Base-by-base conservation (phyloP, 2,113 vertebrate genomes). In the Dolichotis patagonum region DNA sequence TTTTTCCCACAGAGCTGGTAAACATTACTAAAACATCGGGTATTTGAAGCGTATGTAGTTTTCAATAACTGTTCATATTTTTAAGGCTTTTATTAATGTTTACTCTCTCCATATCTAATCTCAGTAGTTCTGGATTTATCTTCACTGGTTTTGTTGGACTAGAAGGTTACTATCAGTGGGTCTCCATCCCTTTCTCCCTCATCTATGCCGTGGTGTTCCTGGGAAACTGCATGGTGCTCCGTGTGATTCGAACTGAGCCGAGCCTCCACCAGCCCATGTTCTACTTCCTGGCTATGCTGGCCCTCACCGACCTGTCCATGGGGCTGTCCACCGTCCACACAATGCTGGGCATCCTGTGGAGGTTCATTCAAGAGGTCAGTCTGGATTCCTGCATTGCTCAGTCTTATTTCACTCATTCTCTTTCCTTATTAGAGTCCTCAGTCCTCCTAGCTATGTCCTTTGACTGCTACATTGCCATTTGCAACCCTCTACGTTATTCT, bases 161-260 rank as follows among this genome's bases (percentile, higher is more conserved):
- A 16, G 96, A 98, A 73, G 22, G 35, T 52, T 9, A 97, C 30
- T 98, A 97, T 71, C 43, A 2, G 62, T 97, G 97, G 97, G 63
- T 98, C 73, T 97, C 97, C 43, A 71, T 98, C n/a, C 97, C 97
- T 2, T 96, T 98, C 88, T 97, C 71, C 38, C 22, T 49, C 60
- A 75, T 96, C 80, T 98, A 97, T 80, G 43, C 67, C 0, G 0
- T 85, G 26, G 88, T 69, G 67, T 38, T 69, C 67, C 67, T 69
- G 67, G 67, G 67, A n/a, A 69, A 69, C 17, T 69, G 67, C 35
- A 69, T 38, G 67, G n/a, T 69, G 17, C 35, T 69, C 35, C 67
- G 38, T n/a, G 35, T 69, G 2, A 38, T 69, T 19, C 16, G 67
- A 69, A 69, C 67, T 69, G 67, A 69, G 67, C 67, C 67, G 7